Conservation (phyloP, 2,113 vertebrate genomes). For the Acrocephalus kingi region DNA sequence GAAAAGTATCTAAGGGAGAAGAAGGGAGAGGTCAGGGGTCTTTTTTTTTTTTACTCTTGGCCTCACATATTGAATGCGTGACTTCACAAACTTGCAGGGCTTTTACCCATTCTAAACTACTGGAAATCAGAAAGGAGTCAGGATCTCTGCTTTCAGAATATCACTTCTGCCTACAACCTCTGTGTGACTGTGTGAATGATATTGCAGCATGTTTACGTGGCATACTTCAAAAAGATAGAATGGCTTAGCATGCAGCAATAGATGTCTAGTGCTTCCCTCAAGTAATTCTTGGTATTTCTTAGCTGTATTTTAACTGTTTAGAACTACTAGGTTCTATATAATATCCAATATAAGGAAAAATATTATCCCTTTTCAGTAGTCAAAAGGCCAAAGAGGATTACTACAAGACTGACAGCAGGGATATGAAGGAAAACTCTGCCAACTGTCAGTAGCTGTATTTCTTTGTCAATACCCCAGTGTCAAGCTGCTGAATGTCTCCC, state of each 20-base stretch:
- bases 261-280: background rate
- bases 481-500: background rate
- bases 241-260: background rate
- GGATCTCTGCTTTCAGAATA: background rate
- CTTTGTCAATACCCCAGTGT: background rate
- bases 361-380: background rate
- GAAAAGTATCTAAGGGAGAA: conserved; percentile 25
- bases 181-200: background rate
- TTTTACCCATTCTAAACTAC: background rate
- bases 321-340: background rate
- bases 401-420: background rate
- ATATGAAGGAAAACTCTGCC: background rate
- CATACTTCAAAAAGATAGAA: background rate
- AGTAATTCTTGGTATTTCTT: background rate
- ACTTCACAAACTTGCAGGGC: background rate
- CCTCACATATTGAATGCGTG: background rate
- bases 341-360: background rate
- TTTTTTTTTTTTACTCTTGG: background rate
- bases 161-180: background rate
- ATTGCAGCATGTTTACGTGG: background rate
- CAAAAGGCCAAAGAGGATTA: background rate
- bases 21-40: conserved; percentile 14
- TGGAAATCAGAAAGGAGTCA: background rate
- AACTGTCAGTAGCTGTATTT: background rate
- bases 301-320: background rate